Conservation (phyloP, 1,140 invertebrate genomes). For the Drosophila serrata region DNA sequence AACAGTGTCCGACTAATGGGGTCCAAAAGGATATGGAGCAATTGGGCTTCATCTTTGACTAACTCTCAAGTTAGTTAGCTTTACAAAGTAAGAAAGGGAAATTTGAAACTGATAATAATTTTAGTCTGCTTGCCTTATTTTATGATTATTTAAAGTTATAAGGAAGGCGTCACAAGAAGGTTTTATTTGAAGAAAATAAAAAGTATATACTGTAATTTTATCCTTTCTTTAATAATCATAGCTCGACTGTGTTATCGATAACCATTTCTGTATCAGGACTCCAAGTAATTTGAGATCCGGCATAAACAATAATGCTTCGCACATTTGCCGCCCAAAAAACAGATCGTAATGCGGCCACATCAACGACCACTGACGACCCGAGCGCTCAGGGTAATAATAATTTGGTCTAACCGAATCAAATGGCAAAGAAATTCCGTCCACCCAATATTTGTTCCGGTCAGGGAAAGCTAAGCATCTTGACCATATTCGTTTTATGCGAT, state of each 20-base stretch:
- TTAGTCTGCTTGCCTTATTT: conserved; percentile 6
- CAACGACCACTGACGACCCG: conserved; percentile 52
- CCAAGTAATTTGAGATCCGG: conserved; percentile 45
- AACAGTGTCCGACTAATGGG: conserved; percentile 86
- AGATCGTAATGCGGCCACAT: conserved; percentile 35
- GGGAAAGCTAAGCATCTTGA: conserved; percentile 32
- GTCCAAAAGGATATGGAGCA: conserved; percentile 89
- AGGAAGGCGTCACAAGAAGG: neutral
- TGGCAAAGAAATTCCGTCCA: conserved; percentile 46
- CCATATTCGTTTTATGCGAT: conserved; percentile 80
- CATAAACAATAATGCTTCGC: conserved; percentile 61
- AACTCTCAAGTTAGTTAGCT: conserved; percentile 1
- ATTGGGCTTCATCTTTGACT: conserved; percentile 86
- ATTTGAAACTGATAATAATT: conserved; percentile 4
- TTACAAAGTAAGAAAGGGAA: conserved; percentile 7
- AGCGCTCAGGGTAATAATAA: conserved; percentile 52
- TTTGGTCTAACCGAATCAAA: conserved; percentile 64
- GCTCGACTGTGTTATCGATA: neutral
- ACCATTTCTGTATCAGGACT: neutral
- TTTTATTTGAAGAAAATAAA: conserved; percentile 5
- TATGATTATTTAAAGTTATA: neutral
- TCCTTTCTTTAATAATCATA: neutral
- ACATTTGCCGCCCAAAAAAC: conserved; percentile 55
- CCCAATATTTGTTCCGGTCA: conserved; percentile 72
- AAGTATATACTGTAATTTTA: neutral